Evolutionary conservation across 2,888 invertebrate species (phyloP).

Genomic region (Epicampocera succincta): DNA sequence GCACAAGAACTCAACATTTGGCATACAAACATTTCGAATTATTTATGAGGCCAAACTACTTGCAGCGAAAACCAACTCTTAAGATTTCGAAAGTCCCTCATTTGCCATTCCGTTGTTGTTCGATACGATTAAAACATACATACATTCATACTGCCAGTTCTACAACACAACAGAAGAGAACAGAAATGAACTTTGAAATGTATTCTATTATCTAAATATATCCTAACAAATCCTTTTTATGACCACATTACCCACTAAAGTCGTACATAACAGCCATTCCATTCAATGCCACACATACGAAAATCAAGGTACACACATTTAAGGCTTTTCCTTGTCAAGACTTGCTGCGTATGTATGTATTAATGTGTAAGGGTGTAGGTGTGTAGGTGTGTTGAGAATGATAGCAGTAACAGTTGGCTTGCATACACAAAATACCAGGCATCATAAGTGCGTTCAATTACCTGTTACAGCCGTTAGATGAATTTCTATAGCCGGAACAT

Average conservation of each 20-base stretch:
- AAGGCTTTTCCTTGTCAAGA: constrained; percentile 1
- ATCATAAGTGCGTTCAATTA: constrained; percentile 79
- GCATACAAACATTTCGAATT: constrained; percentile 64
- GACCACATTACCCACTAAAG: constrained; percentile 74
- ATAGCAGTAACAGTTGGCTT: constrained; percentile 37
- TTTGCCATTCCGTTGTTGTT: constrained; percentile 74
- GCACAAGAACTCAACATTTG: constrained; percentile 40
- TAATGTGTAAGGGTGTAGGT: neutral
- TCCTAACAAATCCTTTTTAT: constrained; percentile 80
- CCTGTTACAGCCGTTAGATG: constrained; percentile 81
- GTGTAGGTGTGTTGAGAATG: constrained; percentile 7
- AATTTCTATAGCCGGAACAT: constrained; percentile 80
- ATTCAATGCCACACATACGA: constrained; percentile 34
- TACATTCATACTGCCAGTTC: neutral
- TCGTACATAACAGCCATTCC: constrained; percentile 20
- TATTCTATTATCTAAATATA: constrained; percentile 68
- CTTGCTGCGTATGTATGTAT: neutral
- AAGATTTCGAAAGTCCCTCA: constrained; percentile 55
- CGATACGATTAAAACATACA: constrained; percentile 70
- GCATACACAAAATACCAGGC: constrained; percentile 72
- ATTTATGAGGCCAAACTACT: constrained; percentile 66
- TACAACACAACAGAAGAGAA: neutral
- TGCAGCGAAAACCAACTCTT: constrained; percentile 63
- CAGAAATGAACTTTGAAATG: constrained; percentile 28
- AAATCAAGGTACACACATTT: neutral